These are phyloP conservation scores for Morone chrysops DNA, from an alignment of 2,113 vertebrate genomes.

Conservation along the genomic window DNA sequence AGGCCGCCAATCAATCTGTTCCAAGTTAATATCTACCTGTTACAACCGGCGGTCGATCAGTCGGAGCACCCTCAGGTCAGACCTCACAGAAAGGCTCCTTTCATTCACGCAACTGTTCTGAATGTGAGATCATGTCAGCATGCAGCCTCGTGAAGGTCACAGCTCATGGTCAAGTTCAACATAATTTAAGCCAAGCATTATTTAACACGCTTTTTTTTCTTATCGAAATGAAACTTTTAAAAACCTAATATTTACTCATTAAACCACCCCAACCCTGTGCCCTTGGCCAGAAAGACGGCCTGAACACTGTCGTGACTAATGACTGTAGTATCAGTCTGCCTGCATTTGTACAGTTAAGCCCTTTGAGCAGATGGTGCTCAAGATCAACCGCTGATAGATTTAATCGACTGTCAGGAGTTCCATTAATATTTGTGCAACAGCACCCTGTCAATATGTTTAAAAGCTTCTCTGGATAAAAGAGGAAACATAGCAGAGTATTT, in stretches of 20 bases:
- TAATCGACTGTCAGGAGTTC: conserved; percentile 10
- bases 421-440: conserved; percentile 13
- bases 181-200: neutral
- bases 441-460: neutral
- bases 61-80: neutral
- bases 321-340: neutral
- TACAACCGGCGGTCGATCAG: too few species aligned
- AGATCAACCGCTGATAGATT: conserved; percentile 37
- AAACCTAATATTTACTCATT: too few species aligned
- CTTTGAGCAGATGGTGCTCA: conserved; percentile 39
- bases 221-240: too few species aligned
- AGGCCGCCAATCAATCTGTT: too few species aligned
- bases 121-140: neutral
- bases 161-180: neutral
- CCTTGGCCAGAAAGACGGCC: too few species aligned
- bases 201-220: too few species aligned
- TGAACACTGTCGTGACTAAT: neutral
- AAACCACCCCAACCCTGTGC: neutral
- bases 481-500: conserved; percentile 5
- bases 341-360: conserved; percentile 31
- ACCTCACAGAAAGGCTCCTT: neutral
- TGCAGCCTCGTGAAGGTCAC: neutral
- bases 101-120: neutral
- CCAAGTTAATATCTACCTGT: too few species aligned
- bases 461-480: conserved; percentile 2